A percentile compares a stretch with the other conserved stretches of the same genome.
These are phyloP conservation scores for Sphaerophoria taeniata DNA, from an alignment of 2,888 invertebrate species.

Conservation along the genomic window DNA sequence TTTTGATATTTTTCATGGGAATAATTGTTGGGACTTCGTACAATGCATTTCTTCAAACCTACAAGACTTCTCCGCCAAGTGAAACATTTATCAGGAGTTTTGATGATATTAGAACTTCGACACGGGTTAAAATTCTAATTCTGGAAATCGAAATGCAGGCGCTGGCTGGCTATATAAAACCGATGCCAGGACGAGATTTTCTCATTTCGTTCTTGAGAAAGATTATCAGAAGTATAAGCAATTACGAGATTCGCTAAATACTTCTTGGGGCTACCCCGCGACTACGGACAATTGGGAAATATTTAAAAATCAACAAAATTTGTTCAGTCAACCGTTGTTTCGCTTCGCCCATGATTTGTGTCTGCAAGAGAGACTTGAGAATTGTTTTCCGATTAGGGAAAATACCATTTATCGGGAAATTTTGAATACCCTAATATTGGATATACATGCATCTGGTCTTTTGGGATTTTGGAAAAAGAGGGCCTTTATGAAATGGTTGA, in stretches of 20 bases:
- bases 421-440: slow-evolving; percentile 76
- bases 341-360: slow-evolving; percentile 77
- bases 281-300: slow-evolving; percentile 73
- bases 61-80: slow-evolving; percentile 42
- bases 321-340: slow-evolving; percentile 77
- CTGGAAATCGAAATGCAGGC: neutral
- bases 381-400: slow-evolving; percentile 78
- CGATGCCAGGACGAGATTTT: no score
- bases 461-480: slow-evolving; percentile 75
- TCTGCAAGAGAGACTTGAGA: slow-evolving; percentile 76
- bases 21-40: slow-evolving; percentile 31
- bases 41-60: slow-evolving; percentile 32
- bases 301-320: slow-evolving; percentile 77
- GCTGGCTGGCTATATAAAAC: no score
- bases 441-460: slow-evolving; percentile 76
- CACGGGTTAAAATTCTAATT: neutral
- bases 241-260: neutral
- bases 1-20: slow-evolving; percentile 32
- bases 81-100: neutral
- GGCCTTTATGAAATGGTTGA: slow-evolving; percentile 76
- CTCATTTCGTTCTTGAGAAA: no score
- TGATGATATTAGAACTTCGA: slow-evolving; percentile 30
- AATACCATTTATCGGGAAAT: slow-evolving; percentile 77
- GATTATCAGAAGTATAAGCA: neutral
- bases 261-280: neutral